Evolutionary conservation across 2,888 invertebrate genomes (phyloP).

Genomic region (Drosophila prostipennis): DNA sequence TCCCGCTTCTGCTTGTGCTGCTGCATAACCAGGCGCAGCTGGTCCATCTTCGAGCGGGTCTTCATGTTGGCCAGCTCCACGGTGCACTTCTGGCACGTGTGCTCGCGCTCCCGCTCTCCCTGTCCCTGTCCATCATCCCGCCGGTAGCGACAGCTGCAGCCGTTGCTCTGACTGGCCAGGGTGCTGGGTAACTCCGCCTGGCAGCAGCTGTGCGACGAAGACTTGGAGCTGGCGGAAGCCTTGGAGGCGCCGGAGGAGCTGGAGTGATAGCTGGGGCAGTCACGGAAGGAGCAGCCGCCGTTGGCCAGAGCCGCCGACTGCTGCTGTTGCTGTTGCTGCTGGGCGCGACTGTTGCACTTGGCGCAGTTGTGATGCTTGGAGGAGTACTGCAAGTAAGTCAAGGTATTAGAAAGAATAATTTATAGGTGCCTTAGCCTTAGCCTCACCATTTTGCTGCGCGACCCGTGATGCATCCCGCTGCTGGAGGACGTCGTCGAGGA

Average conservation of each 20-base stretch:
- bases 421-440: too few relatives aligned
- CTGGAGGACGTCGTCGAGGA: slow-evolving; percentile 16
- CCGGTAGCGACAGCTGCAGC: slow-evolving; percentile 78
- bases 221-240: slow-evolving; percentile 20
- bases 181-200: slow-evolving; percentile 17
- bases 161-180: slow-evolving; percentile 22
- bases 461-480: slow-evolving; percentile 53
- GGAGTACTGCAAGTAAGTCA: slow-evolving; percentile 58
- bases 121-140: slow-evolving; percentile 31
- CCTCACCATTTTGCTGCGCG: slow-evolving; percentile 79
- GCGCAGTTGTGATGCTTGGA: slow-evolving; percentile 75
- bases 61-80: slow-evolving; percentile 90
- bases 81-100: slow-evolving; percentile 84
- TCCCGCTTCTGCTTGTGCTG: slow-evolving; percentile 93
- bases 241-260: slow-evolving; percentile 5
- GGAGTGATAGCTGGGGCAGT: slow-evolving; percentile 29
- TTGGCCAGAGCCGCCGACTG: slow-evolving; percentile 40
- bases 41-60: slow-evolving; percentile 94
- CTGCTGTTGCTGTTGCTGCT: slow-evolving; percentile 36
- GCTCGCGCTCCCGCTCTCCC: slow-evolving; percentile 53
- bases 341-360: slow-evolving; percentile 73
- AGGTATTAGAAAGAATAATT: neutral
- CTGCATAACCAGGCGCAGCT: slow-evolving; percentile 94
- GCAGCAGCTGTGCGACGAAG: slow-evolving; percentile 36
- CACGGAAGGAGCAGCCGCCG: slow-evolving; percentile 28